Conservation (phyloP, 2,797 vertebrate genomes). For the Anolis apletophallus region DNA sequence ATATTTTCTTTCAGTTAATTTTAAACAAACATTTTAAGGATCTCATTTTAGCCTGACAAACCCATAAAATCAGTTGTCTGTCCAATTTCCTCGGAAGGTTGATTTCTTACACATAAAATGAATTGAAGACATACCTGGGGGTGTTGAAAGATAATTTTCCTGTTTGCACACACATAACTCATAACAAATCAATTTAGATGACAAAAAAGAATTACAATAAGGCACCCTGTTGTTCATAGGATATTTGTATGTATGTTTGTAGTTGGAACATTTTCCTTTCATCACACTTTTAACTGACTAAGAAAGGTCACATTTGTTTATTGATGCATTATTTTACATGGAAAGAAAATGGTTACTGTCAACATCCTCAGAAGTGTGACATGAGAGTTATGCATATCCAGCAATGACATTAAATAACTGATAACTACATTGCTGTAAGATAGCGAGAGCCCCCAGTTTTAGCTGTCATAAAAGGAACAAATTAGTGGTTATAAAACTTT, state of each 20-base stretch:
- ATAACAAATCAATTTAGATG: conserved; percentile 48
- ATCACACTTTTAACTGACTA: conserved; percentile 33
- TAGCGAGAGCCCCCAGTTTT: neutral
- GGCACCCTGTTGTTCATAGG: neutral
- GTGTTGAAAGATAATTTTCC: conserved; percentile 48
- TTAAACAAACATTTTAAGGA: conserved; percentile 63
- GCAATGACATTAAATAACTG: conserved; percentile 41
- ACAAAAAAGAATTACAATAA: conserved; percentile 39
- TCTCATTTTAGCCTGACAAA: conserved; percentile 64
- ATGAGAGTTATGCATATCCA: conserved; percentile 25
- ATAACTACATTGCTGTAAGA: neutral
- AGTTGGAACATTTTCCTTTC: conserved; percentile 44
- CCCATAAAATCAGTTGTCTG: conserved; percentile 70
- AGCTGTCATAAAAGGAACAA: conserved; percentile 38
- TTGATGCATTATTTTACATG: conserved; percentile 34
- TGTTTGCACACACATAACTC: conserved; percentile 34
- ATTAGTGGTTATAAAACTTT: conserved; percentile 6
- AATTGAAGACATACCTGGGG: conserved; percentile 35
- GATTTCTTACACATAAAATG: conserved; percentile 50
- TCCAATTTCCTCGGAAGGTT: conserved; percentile 54
- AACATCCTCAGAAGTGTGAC: conserved; percentile 40
- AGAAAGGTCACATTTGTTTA: conserved; percentile 57
- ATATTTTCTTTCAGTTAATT: conserved; percentile 68
- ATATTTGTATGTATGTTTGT: conserved; percentile 32
- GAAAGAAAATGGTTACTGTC: conserved; percentile 39